These are phyloP conservation scores for Halichoerus grypus DNA, from an alignment of 2,113 vertebrate species.

Conservation along the genomic window DNA sequence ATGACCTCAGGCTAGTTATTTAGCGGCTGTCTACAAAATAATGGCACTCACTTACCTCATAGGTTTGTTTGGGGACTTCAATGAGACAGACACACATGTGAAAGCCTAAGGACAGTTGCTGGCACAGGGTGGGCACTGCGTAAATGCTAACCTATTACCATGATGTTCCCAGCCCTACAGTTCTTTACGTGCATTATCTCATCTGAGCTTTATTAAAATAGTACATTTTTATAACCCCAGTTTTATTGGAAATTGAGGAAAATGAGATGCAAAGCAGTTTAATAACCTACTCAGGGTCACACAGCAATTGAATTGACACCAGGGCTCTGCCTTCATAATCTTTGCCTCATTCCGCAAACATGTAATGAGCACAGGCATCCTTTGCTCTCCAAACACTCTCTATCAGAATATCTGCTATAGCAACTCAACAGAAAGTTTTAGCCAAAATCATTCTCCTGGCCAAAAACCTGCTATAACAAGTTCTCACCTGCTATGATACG, in stretches of 20 bases:
- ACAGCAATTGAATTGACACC: not conserved
- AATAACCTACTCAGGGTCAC: not conserved
- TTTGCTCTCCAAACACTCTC: not conserved
- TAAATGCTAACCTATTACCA: not conserved
- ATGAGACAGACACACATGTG: not conserved
- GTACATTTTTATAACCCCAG: not conserved
- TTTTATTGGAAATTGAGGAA: constrained; percentile 44
- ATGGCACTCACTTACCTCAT: not conserved
- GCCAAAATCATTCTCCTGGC: not conserved
- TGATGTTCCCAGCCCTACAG: not conserved
- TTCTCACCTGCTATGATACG: not conserved
- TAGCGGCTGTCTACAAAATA: not conserved
- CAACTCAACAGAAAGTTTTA: not conserved
- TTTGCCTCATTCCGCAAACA: not conserved
- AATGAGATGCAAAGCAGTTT: constrained; percentile 26
- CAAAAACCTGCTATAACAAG: not conserved
- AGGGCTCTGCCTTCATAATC: not conserved
- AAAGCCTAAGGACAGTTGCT: not conserved
- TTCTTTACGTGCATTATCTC: constrained; percentile 17
- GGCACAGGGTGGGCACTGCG: not conserved
- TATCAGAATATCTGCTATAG: not conserved
- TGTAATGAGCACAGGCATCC: not conserved
- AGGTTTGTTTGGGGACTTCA: not conserved
- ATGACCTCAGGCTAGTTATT: not conserved
- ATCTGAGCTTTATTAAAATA: constrained; percentile 30